Percentiles rank a stretch among this genome's conserved stretches.
phyloP scores from a whole-genome alignment of 2,888 invertebrate species.

The Phyto melanocephala region DNA sequence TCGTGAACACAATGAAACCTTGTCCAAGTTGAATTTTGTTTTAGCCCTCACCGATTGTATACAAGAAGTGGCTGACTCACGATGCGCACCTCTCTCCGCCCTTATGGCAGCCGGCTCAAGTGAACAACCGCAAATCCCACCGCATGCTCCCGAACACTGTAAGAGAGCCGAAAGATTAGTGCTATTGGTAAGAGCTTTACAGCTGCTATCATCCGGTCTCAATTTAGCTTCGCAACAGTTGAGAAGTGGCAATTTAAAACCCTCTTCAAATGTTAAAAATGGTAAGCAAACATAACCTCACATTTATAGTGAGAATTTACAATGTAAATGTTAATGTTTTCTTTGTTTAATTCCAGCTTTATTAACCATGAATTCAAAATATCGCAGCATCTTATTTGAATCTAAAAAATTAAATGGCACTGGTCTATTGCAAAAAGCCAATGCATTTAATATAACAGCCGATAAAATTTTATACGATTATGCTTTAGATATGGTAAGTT shows the following conservation, averaged over 20 bases:
- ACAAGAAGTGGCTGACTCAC: constrained; percentile 90
- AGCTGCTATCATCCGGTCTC: constrained; percentile 96
- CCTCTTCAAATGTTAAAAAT: constrained; percentile 93
- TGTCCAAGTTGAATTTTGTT: constrained; percentile 98
- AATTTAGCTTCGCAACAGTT: constrained; percentile 93
- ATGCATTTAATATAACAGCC: constrained; percentile 88
- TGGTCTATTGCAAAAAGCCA: constrained; percentile 86
- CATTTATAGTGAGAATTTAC: no score
- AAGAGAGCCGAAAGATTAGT: constrained; percentile 78
- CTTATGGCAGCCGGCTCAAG: constrained; percentile 79
- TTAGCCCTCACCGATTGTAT: constrained; percentile 96
- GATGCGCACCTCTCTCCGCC: constrained; percentile 87
- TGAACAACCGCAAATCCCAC: constrained; percentile 76
- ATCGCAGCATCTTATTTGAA: constrained; percentile 91
- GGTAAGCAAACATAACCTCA: constrained; percentile 80
- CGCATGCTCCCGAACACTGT: constrained; percentile 79
- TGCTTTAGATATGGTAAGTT: constrained; percentile 95
- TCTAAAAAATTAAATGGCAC: constrained; percentile 92
- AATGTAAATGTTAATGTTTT: neutral
- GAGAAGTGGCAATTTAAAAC: constrained; percentile 90
- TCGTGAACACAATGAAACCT: constrained; percentile 97
- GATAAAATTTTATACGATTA: constrained; percentile 98
- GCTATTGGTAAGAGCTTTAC: constrained; percentile 85
- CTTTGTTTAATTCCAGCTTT: constrained; percentile 81
- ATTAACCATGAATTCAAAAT: constrained; percentile 93